Percentiles rank a stretch among this genome's conserved stretches.
phyloP scores from a whole-genome alignment of 2,113 vertebrate genomes.

The Gasterosteus aculeatus region DNA sequence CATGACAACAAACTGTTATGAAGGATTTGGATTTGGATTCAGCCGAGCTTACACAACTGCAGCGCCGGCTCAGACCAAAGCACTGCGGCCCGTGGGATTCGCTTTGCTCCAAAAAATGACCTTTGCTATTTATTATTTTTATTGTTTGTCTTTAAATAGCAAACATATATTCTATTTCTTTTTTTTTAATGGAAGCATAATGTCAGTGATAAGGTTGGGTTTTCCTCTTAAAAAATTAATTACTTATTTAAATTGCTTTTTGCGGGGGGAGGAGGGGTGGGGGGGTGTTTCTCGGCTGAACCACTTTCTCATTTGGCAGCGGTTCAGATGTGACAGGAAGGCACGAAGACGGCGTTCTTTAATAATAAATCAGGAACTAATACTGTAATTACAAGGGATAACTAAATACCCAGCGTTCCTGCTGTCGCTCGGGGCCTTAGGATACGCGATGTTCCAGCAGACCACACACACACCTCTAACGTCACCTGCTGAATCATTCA shows the following conservation, averaged over 20 bases:
- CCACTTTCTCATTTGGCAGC: constrained; percentile 5
- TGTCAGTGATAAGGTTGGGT: not conserved
- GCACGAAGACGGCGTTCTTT: constrained; percentile 4
- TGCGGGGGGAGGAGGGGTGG: no score
- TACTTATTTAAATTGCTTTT: not conserved
- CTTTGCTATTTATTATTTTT: not conserved
- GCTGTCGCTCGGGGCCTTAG: not conserved
- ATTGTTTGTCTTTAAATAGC: not conserved
- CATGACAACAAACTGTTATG: constrained; percentile 56
- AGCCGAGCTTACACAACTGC: constrained; percentile 38
- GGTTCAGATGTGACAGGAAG: constrained; percentile 15
- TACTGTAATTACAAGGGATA: not conserved
- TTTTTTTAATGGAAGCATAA: not conserved
- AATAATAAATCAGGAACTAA: constrained; percentile 6
- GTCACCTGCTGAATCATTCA: constrained; percentile 67
- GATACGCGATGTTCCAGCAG: constrained; percentile 39
- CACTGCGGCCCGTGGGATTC: constrained; percentile 34
- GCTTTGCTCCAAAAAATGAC: constrained; percentile 23
- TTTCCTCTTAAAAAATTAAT: constrained; percentile 3
- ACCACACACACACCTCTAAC: constrained; percentile 47
- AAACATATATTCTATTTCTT: not conserved
- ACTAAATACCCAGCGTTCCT: not conserved
- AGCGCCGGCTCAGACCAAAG: constrained; percentile 39
- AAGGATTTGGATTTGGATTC: constrained; percentile 61
- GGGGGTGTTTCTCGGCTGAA: constrained; percentile 2